Base-by-base conservation (phyloP, 2,797 vertebrate species). In the Pseudochirops corinnae region DNA sequence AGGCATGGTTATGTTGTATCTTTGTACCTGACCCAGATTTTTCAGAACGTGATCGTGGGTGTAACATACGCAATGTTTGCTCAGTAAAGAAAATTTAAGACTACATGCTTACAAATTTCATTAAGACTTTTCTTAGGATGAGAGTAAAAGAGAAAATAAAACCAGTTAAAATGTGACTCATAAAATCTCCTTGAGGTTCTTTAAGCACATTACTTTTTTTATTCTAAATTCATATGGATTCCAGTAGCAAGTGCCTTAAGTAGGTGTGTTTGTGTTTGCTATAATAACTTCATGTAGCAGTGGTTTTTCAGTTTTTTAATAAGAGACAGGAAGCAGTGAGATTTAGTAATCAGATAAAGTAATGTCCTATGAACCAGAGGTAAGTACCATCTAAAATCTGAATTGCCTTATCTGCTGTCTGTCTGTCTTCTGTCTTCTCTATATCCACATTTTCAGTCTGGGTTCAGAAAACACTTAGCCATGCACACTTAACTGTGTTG, bases 91-190 rank as follows among this genome's bases (percentile, higher is more conserved):
- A 91, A 82, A 24, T 82, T 39, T 39, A 87, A 46, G 74, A 39
- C 26, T 28, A 33, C 0, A 50, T 55, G 57, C n/a, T 93, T 92
- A 94, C 39, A 50, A 26, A 90, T 60, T 93, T 74, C 13, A 56
- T 28, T 46, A 46, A 58, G 53, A 56, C 91, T 90, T 7, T 82
- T n/a, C 10, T 11, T 87, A 9, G 62, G n/a, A 4, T 60, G 53
- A 93, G 90, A 24, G 56, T 39, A 10, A 60, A 60, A 96, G 92
- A 97, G 96, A 96, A 98, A 97, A 93, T 93, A 96, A 96, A 96
- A 96, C 94, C 39, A 87, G 31, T 2, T 0, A 29, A 31, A 87
- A 90, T 5, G 2, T 95, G 94, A 96, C 46, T 96, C 96, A 95
- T 57, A 55, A 90, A 29, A n/a, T 5, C 9, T 62, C 55, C 18